Conservation (phyloP, 2,888 invertebrate species). For the Tenthredo livida region DNA sequence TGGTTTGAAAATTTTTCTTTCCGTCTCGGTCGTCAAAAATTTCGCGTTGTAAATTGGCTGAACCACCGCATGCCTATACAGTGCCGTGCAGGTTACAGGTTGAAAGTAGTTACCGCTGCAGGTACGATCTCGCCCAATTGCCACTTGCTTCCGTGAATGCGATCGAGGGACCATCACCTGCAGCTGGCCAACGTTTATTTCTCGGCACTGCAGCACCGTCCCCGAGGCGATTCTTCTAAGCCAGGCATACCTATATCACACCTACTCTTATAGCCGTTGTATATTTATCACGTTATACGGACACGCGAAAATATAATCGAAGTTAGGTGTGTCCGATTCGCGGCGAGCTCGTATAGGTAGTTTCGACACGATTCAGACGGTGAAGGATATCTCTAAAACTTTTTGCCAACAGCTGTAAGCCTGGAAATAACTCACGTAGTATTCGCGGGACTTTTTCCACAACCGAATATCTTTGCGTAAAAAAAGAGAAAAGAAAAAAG, state of each 20-base stretch:
- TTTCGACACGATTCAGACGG: not conserved
- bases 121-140: constrained; percentile 10
- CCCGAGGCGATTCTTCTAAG: not conserved
- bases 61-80: no score
- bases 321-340: constrained; percentile 8
- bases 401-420: constrained; percentile 18
- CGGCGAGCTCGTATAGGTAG: not conserved
- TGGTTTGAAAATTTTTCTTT: not conserved
- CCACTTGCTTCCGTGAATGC: constrained; percentile 21
- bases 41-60: constrained; percentile 65
- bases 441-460: not conserved
- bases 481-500: not conserved
- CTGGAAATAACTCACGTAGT: constrained; percentile 14
- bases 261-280: not conserved
- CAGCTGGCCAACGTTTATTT: constrained; percentile 34
- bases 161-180: constrained; percentile 32
- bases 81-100: not conserved
- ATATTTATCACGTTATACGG: constrained; percentile 36
- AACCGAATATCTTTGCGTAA: not conserved
- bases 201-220: not conserved
- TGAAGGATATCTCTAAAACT: constrained; percentile 1
- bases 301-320: constrained; percentile 29
- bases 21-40: constrained; percentile 58
- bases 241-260: not conserved
- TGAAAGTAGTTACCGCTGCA: constrained; percentile 15